These are phyloP conservation scores for Saccostrea glomerata DNA, from an alignment of 1,140 invertebrate genomes.

Conservation along the genomic window DNA sequence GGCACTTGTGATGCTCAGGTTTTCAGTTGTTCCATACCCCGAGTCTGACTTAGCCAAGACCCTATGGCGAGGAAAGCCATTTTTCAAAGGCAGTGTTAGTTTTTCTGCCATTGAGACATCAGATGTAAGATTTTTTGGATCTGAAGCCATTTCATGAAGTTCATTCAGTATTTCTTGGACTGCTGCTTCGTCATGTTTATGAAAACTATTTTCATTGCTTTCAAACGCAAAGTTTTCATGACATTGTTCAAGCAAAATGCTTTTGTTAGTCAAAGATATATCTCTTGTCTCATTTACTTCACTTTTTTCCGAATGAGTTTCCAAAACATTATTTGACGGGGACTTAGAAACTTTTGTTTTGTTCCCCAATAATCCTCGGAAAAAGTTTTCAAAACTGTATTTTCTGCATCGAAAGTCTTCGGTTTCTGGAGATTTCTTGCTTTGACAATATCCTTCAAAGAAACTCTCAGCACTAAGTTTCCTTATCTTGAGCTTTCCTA, in stretches of 20 bases:
- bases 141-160: constrained; percentile 10
- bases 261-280: background rate
- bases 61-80: constrained; percentile 1
- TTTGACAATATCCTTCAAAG: constrained; percentile 15
- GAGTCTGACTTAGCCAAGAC: constrained; percentile 6
- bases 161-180: constrained; percentile 9
- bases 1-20: constrained; percentile 7
- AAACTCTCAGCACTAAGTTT: constrained; percentile 23
- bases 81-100: background rate
- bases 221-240: background rate
- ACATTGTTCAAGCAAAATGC: background rate
- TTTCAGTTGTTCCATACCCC: background rate
- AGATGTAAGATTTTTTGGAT: background rate
- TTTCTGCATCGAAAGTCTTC: background rate
- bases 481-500: constrained; percentile 10
- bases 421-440: background rate
- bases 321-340: background rate
- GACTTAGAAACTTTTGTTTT: constrained; percentile 1
- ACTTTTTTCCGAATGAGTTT: background rate
- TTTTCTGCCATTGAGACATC: background rate
- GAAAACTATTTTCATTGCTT: background rate
- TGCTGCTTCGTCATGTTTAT: constrained; percentile 18
- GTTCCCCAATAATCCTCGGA: constrained; percentile 21
- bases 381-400: background rate
- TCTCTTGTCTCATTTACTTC: background rate